Evolutionary conservation across 30 jellyfish, hydroid and myxozoan species (phyloP).

Genomic region (Nemopilema nomurai): DNA sequence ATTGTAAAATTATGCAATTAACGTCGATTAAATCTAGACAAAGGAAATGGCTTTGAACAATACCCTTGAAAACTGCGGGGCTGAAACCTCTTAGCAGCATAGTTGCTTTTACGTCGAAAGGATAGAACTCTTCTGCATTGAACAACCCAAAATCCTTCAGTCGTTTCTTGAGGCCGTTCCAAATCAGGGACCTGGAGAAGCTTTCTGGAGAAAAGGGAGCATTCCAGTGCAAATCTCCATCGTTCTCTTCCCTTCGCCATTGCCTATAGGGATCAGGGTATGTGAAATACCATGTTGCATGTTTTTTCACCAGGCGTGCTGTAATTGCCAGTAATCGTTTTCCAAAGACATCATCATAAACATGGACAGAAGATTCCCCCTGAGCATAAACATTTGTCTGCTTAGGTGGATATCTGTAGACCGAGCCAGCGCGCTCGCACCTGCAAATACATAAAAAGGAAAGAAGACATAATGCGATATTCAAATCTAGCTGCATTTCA

Average conservation of each 20-base stretch:
- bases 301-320: conserved; percentile 2
- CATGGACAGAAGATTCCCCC: conserved; percentile 26
- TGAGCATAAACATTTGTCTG: conserved; percentile 3
- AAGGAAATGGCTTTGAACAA: too few species aligned
- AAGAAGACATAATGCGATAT: too few species aligned
- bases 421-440: too few species aligned
- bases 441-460: too few species aligned
- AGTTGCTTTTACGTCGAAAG: conserved; percentile 28
- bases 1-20: too few species aligned
- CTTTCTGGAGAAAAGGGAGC: conserved; percentile 55
- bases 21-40: too few species aligned
- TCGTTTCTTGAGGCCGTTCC: conserved; percentile 45
- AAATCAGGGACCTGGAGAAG: conserved; percentile 33
- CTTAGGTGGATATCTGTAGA: not conserved
- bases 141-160: conserved; percentile 45
- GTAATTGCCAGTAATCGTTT: not conserved
- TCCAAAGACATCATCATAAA: conserved; percentile 29
- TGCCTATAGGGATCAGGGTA: conserved; percentile 51
- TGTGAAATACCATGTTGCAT: conserved; percentile 45
- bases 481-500: too few species aligned
- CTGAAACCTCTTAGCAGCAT: conserved; percentile 65
- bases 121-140: conserved; percentile 36
- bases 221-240: conserved; percentile 67
- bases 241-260: not conserved
- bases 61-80: conserved; percentile 62